Conservation (phyloP, 1,140 invertebrate genomes). For the Hycleus cichorii region DNA sequence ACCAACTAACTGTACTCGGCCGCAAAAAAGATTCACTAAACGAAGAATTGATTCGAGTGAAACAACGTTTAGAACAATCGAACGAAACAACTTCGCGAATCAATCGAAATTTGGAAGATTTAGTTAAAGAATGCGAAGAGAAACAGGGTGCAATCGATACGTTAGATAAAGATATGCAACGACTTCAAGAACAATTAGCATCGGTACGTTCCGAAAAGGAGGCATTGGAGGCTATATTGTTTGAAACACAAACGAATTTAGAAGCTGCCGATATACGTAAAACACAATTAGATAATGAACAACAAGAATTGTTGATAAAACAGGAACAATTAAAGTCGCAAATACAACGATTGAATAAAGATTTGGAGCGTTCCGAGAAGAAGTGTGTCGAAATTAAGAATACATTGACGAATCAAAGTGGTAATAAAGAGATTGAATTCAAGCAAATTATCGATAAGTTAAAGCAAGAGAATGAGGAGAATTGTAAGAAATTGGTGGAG, state of each 20-base stretch:
- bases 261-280: constrained; percentile 65
- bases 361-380: constrained; percentile 67
- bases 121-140: constrained; percentile 75
- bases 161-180: constrained; percentile 71
- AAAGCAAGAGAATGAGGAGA: constrained; percentile 66
- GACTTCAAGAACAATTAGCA: constrained; percentile 64
- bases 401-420: constrained; percentile 59
- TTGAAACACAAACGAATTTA: constrained; percentile 70
- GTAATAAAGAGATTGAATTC: constrained; percentile 68
- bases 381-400: constrained; percentile 65
- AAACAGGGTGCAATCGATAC: constrained; percentile 71
- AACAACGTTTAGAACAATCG: constrained; percentile 68
- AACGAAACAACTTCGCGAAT: constrained; percentile 68
- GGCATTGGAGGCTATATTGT: constrained; percentile 70
- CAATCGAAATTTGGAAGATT: constrained; percentile 67
- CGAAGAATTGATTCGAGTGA: constrained; percentile 65
- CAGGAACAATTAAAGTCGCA: constrained; percentile 68
- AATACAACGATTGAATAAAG: constrained; percentile 58
- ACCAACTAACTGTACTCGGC: constrained; percentile 63
- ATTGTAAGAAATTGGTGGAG: constrained; percentile 64
- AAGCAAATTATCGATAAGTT: constrained; percentile 63
- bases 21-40: constrained; percentile 70
- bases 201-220: constrained; percentile 72
- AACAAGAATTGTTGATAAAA: constrained; percentile 65
- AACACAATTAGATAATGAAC: constrained; percentile 63